Evolutionary conservation across 2,113 vertebrate genomes (phyloP).

Genomic region (Halichoerus grypus): DNA sequence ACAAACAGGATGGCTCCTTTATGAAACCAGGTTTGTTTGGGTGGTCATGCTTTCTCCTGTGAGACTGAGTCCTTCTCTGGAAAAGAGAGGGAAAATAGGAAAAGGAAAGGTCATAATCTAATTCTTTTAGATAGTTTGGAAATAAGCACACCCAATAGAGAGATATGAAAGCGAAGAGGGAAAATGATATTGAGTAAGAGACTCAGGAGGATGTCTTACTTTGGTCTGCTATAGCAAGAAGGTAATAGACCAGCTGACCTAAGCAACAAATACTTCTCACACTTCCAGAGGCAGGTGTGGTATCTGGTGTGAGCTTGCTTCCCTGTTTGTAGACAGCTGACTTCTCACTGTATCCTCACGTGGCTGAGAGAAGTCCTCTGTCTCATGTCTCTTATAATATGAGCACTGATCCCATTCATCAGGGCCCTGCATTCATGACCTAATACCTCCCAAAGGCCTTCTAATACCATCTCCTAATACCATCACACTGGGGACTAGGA

Average conservation of each 20-base stretch:
- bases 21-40: neutral
- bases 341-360: neutral
- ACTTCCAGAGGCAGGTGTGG: neutral
- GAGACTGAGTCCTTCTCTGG: neutral
- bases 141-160: neutral
- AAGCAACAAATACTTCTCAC: neutral
- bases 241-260: neutral
- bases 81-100: neutral
- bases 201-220: neutral
- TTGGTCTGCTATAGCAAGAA: neutral
- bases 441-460: neutral
- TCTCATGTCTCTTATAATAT: neutral
- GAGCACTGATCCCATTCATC: neutral
- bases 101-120: neutral
- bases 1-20: neutral
- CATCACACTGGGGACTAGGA: neutral
- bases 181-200: neutral
- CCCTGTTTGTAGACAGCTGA: neutral
- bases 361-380: neutral
- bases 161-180: neutral
- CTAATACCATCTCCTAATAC: neutral
- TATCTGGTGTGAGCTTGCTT: neutral
- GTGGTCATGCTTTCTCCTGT: neutral
- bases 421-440: neutral
- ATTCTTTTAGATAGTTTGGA: neutral